phyloP scores from a whole-genome alignment of 2,113 vertebrate species.

The Clarias batrachus region DNA sequence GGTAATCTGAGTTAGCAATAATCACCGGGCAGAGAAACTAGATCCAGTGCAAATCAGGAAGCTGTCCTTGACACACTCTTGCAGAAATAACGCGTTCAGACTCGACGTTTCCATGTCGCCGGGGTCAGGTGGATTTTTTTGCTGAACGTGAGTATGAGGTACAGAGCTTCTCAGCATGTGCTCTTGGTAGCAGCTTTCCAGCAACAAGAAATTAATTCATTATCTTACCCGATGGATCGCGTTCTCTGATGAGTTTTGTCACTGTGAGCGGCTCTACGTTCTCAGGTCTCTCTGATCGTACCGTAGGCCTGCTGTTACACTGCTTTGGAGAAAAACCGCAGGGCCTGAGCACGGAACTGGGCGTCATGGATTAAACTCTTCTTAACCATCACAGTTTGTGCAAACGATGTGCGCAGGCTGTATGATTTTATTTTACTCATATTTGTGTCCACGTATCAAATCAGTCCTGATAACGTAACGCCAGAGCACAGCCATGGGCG shows the following conservation, averaged over 20 bases:
- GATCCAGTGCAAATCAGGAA: neutral
- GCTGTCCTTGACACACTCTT: neutral
- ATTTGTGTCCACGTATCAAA: neutral
- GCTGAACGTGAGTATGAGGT: neutral
- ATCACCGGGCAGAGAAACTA: neutral
- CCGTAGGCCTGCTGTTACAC: neutral
- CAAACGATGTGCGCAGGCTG: neutral
- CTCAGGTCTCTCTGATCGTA: slow-evolving; percentile 7
- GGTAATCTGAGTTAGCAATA: slow-evolving; percentile 20
- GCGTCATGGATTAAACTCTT: neutral
- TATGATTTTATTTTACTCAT: neutral
- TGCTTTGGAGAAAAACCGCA: neutral
- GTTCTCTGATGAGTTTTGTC: neutral
- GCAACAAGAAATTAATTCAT: neutral
- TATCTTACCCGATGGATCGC: neutral
- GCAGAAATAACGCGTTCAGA: neutral
- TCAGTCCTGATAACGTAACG: neutral
- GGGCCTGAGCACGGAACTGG: no score
- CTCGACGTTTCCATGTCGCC: neutral
- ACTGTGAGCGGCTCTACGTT: neutral
- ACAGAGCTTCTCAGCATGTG: neutral
- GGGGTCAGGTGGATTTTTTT: neutral
- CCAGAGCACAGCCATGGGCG: neutral
- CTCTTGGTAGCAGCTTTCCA: neutral
- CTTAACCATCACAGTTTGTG: neutral